phyloP scores from a whole-genome alignment of 2,888 invertebrate genomes.

The Carabus problematicus region DNA sequence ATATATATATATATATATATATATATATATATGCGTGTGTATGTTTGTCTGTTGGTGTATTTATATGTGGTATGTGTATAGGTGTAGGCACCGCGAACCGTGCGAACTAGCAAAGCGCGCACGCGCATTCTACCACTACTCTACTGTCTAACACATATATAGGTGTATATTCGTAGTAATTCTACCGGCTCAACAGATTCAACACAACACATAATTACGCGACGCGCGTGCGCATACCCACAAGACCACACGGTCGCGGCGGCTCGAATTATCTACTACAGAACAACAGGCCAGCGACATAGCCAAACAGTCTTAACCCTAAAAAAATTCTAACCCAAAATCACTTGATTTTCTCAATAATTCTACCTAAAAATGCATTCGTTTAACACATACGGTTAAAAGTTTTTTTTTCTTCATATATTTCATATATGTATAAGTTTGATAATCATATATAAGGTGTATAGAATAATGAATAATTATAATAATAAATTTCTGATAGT shows the following conservation, averaged over 20 bases:
- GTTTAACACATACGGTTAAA: conserved; percentile 25
- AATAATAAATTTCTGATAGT: conserved; percentile 19
- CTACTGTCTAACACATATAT: neutral
- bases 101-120: conserved; percentile 10
- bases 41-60: neutral
- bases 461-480: conserved; percentile 19
- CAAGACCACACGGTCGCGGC: conserved; percentile 6
- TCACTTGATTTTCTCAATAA: conserved; percentile 45
- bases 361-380: conserved; percentile 58
- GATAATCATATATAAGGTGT: conserved; percentile 17
- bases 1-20: conserved; percentile 3
- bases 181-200: neutral
- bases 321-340: conserved; percentile 13
- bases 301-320: conserved; percentile 27
- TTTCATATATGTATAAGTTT: conserved; percentile 20
- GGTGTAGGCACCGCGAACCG: conserved; percentile 6
- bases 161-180: neutral
- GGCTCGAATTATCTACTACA: conserved; percentile 54
- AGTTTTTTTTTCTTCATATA: conserved; percentile 9
- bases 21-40: neutral
- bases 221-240: conserved; percentile 59
- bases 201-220: conserved; percentile 2
- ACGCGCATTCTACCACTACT: conserved; percentile 2
- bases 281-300: conserved; percentile 45
- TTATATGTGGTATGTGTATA: neutral